phyloP scores from a whole-genome alignment of 1,140 invertebrate species.

The Drosophila tani region DNA sequence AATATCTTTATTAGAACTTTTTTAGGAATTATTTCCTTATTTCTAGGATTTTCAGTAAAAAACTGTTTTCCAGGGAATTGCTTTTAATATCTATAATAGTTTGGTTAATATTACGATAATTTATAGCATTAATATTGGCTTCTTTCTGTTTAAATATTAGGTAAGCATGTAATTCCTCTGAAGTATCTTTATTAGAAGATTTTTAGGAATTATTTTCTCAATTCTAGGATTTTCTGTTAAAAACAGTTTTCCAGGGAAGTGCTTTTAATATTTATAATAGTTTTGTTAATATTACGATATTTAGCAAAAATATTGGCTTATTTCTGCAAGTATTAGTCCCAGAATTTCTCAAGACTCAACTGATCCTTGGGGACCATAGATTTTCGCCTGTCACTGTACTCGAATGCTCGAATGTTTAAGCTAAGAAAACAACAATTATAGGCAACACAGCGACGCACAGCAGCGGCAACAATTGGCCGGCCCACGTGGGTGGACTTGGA shows the following conservation, averaged over 20 bases:
- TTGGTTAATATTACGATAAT: background rate
- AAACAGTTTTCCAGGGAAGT: no score
- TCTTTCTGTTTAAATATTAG: background rate
- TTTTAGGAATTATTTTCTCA: no score
- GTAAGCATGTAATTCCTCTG: no score
- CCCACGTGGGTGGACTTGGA: conserved; percentile 65
- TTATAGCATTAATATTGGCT: background rate
- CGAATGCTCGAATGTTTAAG: conserved; percentile 60
- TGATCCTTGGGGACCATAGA: background rate
- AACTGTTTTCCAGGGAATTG: no score
- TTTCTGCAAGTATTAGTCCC: background rate
- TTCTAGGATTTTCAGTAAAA: no score
- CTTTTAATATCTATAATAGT: background rate
- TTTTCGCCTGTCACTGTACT: conserved; percentile 17
- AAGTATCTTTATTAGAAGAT: no score
- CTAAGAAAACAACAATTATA: conserved; percentile 55
- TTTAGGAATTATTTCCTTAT: no score
- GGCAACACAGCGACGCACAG: conserved; percentile 10
- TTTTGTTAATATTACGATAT: background rate
- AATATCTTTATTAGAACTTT: no score
- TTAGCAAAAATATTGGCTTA: background rate
- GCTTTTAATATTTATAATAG: background rate
- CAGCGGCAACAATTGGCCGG: conserved; percentile 50
- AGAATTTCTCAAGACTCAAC: background rate
- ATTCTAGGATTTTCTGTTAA: no score